Percentiles rank a stretch among this genome's conserved stretches.
phyloP scores from a whole-genome alignment of 2,113 vertebrate genomes.

The Anthoscopus minutus region DNA sequence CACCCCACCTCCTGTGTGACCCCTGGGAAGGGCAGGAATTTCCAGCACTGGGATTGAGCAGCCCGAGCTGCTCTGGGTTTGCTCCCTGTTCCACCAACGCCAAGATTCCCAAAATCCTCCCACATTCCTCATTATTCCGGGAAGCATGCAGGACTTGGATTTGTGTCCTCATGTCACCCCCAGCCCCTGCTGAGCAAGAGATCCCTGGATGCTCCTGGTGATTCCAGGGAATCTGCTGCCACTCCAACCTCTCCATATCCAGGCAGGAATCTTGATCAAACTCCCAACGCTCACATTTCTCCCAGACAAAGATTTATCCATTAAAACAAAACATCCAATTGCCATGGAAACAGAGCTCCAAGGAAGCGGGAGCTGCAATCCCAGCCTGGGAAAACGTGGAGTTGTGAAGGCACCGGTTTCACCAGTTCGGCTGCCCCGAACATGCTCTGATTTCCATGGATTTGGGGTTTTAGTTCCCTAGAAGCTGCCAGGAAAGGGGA shows the following conservation, averaged over 20 bases:
- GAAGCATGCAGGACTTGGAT: fast-evolving
- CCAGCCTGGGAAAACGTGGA: fast-evolving
- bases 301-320: neutral
- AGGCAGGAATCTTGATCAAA: neutral
- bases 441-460: neutral
- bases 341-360: neutral
- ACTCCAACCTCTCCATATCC: neutral
- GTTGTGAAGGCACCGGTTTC: neutral
- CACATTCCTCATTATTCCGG: neutral
- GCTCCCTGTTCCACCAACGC: neutral
- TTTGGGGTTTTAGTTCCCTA: neutral
- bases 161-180: neutral
- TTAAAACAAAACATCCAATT: neutral
- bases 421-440: neutral
- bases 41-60: fast-evolving
- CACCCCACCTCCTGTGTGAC: neutral
- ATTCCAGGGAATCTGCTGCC: neutral
- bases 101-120: neutral
- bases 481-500: neutral
- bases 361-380: neutral
- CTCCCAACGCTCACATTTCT: neutral
- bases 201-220: neutral
- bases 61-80: neutral
- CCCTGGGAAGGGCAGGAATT: neutral
- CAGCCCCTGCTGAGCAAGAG: neutral